Conservation (phyloP, 2,888 invertebrate species). For the Cryptops parisi region DNA sequence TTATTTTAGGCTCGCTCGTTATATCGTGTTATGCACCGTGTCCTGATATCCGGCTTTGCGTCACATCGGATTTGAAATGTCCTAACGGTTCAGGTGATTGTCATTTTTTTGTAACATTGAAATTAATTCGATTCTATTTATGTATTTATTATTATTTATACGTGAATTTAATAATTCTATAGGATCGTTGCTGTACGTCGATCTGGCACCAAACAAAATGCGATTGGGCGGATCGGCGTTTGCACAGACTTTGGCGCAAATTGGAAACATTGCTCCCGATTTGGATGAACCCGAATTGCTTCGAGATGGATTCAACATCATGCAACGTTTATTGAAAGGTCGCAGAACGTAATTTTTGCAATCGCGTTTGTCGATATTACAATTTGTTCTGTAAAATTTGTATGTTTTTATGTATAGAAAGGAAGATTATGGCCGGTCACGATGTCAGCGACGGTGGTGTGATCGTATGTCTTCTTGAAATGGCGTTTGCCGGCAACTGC, state of each 20-base stretch:
- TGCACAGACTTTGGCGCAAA: conserved; percentile 75
- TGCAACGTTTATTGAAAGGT: conserved; percentile 69
- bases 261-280: conserved; percentile 68
- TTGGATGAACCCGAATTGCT: conserved; percentile 53
- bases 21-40: conserved; percentile 95
- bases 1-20: conserved; percentile 70
- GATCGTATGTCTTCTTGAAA: conserved; percentile 75
- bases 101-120: background rate
- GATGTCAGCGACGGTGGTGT: conserved; percentile 96
- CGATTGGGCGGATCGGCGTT: conserved; percentile 84
- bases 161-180: too few species aligned
- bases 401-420: conserved; percentile 41
- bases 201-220: conserved; percentile 54
- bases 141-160: conserved; percentile 4
- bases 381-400: background rate
- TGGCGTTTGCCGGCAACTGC: conserved; percentile 86
- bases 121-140: background rate
- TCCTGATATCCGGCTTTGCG: conserved; percentile 62
- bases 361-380: background rate
- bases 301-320: conserved; percentile 59
- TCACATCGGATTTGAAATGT: conserved; percentile 82
- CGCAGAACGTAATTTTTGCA: conserved; percentile 19
- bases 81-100: conserved; percentile 34
- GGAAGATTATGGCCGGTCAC: conserved; percentile 66
- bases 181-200: conserved; percentile 36